phyloP scores from a whole-genome alignment of 2,797 vertebrate species.

The Diglossa cyanea region DNA sequence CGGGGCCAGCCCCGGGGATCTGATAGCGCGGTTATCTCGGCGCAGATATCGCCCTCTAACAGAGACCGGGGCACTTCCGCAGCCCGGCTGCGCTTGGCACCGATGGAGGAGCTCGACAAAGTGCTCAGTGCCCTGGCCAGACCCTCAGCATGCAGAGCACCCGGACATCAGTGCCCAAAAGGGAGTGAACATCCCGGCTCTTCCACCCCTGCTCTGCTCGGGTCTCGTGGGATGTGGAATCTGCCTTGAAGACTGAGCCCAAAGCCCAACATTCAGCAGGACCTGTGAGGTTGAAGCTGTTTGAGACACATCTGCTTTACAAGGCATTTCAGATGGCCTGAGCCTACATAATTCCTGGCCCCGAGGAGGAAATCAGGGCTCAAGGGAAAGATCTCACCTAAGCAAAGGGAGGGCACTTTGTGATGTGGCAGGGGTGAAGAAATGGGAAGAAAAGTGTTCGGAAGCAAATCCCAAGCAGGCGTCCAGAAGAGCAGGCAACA shows the following conservation, averaged over 20 bases:
- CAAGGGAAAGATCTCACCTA: not conserved
- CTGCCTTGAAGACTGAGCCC: not conserved
- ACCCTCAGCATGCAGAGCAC: not conserved
- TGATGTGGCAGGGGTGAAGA: not conserved
- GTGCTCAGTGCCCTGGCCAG: fast-evolving
- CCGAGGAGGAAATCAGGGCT: not conserved
- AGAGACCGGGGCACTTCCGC: not conserved
- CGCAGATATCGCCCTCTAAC: not conserved
- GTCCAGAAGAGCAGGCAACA: not conserved
- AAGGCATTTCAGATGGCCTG: not conserved
- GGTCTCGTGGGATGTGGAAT: fast-evolving
- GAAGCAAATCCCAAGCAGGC: not conserved
- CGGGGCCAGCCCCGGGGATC: fast-evolving
- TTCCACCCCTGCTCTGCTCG: fast-evolving
- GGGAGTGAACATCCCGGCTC: fast-evolving
- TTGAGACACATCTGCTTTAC: not conserved
- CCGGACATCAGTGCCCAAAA: not conserved
- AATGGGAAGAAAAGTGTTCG: not conserved
- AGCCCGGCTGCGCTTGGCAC: not conserved
- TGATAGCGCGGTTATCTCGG: not conserved
- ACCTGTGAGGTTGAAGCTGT: not conserved
- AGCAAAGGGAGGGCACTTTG: not conserved
- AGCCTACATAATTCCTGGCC: not conserved
- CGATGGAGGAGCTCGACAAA: not conserved
- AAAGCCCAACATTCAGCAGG: not conserved